phyloP scores from a whole-genome alignment of 2,888 invertebrate genomes.

The Marronus borbonicus region DNA sequence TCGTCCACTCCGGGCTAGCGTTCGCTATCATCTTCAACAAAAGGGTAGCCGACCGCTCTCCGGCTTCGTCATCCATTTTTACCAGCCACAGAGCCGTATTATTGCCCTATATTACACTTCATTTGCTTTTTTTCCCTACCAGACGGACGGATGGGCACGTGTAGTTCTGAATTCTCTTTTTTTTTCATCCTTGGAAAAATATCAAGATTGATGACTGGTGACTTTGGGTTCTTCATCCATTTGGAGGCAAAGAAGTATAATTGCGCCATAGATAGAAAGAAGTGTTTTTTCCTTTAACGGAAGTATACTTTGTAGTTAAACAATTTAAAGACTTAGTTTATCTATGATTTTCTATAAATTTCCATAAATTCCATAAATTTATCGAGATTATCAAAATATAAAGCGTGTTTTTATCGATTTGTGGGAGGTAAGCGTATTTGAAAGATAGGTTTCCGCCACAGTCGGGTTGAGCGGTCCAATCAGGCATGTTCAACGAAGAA shows the following conservation, averaged over 20 bases:
- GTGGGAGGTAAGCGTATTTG: too few species aligned
- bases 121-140: constrained; percentile 13
- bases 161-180: not conserved
- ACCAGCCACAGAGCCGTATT: constrained; percentile 32
- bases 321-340: too few species aligned
- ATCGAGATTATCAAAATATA: too few species aligned
- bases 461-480: too few species aligned
- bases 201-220: constrained; percentile 6
- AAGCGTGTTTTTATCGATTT: too few species aligned
- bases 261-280: too few species aligned
- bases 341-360: too few species aligned
- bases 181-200: not conserved
- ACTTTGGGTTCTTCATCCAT: not conserved
- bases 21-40: constrained; percentile 13
- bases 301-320: too few species aligned
- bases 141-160: not conserved
- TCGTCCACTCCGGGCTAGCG: not conserved
- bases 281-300: too few species aligned
- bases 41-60: not conserved
- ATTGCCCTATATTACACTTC: constrained; percentile 37
- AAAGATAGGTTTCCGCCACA: too few species aligned
- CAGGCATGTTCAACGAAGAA: too few species aligned
- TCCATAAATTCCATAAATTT: too few species aligned
- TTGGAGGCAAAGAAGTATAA: not conserved
- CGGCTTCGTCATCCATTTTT: constrained; percentile 19